Conservation (phyloP, 2,113 vertebrate species). For the Erythrocercus mccallii region DNA sequence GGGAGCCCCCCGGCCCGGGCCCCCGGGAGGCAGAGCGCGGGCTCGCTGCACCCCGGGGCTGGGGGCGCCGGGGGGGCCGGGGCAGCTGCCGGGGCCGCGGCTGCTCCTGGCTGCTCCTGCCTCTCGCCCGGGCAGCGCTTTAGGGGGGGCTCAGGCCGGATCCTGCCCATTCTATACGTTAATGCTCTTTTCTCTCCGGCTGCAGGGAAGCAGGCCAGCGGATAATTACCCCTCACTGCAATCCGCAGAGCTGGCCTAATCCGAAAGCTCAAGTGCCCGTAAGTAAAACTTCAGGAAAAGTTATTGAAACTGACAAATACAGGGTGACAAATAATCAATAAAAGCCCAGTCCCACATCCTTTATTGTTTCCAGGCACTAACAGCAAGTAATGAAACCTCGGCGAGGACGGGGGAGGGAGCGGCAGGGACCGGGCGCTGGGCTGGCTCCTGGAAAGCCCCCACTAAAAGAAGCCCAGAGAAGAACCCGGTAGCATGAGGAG, state of each 20-base stretch:
- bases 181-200: constrained; percentile 21
- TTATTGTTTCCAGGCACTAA: constrained; percentile 58
- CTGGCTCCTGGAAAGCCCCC: neutral
- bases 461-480: neutral
- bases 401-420: neutral
- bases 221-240: constrained; percentile 49
- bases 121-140: neutral
- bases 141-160: neutral
- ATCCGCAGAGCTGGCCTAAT: constrained; percentile 54
- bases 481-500: neutral
- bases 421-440: neutral
- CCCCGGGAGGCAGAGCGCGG: neutral
- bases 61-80: neutral
- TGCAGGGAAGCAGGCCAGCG: constrained; percentile 33
- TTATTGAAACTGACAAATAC: constrained; percentile 71
- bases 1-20: too few relatives aligned
- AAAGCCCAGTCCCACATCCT: constrained; percentile 10
- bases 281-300: constrained; percentile 66
- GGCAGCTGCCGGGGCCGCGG: neutral
- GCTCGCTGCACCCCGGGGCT: neutral
- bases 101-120: neutral
- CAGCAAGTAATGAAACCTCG: constrained; percentile 50
- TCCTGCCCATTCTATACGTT: constrained; percentile 23
- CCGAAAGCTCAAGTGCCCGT: constrained; percentile 64
- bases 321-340: constrained; percentile 78